Conservation (phyloP, 2,113 vertebrate species). For the Epinephelus fuscoguttatus region DNA sequence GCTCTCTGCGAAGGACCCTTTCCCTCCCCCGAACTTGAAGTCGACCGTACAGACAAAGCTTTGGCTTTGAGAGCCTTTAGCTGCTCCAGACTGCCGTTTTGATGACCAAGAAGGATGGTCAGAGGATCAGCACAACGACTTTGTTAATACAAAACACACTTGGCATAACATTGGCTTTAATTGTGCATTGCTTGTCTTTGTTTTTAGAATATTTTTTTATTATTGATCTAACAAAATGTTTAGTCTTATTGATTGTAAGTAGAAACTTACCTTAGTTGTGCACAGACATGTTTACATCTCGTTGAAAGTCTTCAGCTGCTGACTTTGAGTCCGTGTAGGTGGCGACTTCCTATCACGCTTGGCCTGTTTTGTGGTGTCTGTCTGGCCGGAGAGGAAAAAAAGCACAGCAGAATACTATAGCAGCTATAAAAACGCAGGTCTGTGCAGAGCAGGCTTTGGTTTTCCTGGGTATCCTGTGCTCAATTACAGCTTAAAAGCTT, state of each 20-base stretch:
- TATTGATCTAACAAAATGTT: background rate
- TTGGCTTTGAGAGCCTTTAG: constrained; percentile 77
- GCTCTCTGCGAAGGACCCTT: constrained; percentile 63
- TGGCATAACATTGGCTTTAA: background rate
- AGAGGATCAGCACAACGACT: constrained; percentile 1
- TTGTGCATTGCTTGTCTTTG: background rate
- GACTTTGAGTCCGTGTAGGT: constrained; percentile 84
- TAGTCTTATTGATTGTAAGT: background rate
- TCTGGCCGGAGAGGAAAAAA: constrained; percentile 84
- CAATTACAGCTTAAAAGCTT: constrained; percentile 95
- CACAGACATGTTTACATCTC: constrained; percentile 29
- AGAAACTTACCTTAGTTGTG: constrained; percentile 70
- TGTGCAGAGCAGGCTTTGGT: constrained; percentile 91
- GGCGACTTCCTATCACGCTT: constrained; percentile 84
- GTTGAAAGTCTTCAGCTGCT: constrained; percentile 66
- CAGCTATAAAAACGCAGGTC: constrained; percentile 94
- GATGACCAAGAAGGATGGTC: constrained; percentile 4
- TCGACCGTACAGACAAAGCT: constrained; percentile 83
- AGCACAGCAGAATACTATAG: constrained; percentile 92
- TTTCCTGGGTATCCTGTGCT: constrained; percentile 90
- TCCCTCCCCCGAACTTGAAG: constrained; percentile 87
- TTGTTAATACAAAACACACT: constrained; percentile 37
- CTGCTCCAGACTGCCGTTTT: constrained; percentile 51
- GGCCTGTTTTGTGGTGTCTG: constrained; percentile 88
- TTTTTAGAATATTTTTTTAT: background rate